Conservation (phyloP, 1,140 invertebrate genomes). For the Conus ventricosus region DNA sequence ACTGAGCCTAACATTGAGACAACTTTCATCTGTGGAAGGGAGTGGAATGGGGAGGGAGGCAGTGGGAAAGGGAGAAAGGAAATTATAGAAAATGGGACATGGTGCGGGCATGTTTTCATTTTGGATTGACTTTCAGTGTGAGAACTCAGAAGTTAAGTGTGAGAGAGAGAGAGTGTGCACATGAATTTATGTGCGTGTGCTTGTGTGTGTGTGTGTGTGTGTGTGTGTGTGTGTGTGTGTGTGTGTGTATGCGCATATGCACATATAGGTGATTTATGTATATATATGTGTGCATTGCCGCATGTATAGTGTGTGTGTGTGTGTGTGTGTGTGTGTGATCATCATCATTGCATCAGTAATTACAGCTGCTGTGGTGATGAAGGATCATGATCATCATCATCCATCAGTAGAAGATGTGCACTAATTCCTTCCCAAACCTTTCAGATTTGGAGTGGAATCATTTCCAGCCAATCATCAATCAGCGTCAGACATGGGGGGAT, state of each 20-base stretch:
- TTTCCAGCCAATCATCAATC: not conserved
- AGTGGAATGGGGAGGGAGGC: not conserved
- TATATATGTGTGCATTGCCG: not conserved
- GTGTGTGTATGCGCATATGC: not conserved
- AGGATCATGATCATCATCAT: no score
- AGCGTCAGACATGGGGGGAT: constrained; percentile 24
- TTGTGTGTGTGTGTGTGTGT: not conserved
- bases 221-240: not conserved
- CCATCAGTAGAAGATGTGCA: no score
- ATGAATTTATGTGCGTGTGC: no score
- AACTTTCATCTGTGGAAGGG: not conserved
- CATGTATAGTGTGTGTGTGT: no score
- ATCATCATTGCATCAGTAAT: no score
- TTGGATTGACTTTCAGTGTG: no score
- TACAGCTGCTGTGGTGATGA: no score
- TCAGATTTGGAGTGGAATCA: no score
- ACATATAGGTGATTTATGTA: not conserved
- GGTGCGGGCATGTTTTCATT: not conserved
- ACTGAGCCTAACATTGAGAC: not conserved
- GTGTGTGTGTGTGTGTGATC: no score
- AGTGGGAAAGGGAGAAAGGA: not conserved
- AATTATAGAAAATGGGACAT: not conserved
- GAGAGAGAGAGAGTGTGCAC: no score
- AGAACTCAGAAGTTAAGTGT: no score
- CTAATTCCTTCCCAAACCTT: no score